A percentile compares a stretch with the other conserved stretches of the same genome.
These are phyloP conservation scores for Drosophila busckii DNA, from an alignment of 1,140 invertebrate genomes.

Conservation along the genomic window DNA sequence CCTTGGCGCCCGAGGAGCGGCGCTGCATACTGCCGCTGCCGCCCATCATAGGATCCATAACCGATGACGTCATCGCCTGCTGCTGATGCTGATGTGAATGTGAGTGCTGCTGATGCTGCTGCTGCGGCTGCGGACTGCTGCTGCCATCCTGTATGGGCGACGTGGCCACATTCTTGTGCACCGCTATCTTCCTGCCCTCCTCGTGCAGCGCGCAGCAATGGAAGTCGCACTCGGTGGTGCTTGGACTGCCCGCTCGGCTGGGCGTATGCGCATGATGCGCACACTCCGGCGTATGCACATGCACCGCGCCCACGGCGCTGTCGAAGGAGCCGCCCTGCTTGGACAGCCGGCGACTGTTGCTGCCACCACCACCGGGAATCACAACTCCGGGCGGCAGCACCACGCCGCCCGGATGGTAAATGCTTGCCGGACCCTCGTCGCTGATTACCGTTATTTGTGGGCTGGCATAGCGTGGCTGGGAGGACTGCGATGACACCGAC, in stretches of 20 bases:
- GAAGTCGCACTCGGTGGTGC: constrained; percentile 91
- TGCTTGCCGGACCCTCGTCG: constrained; percentile 86
- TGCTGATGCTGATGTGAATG: constrained; percentile 69
- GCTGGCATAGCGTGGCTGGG: constrained; percentile 82
- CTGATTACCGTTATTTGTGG: constrained; percentile 95
- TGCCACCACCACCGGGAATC: constrained; percentile 76
- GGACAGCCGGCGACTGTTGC: constrained; percentile 82
- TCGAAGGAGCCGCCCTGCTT: constrained; percentile 87
- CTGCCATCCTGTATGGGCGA: constrained; percentile 92
- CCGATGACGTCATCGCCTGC: constrained; percentile 50
- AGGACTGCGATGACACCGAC: constrained; percentile 80
- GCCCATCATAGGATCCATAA: constrained; percentile 80
- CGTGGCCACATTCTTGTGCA: constrained; percentile 93
- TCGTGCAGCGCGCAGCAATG: constrained; percentile 96
- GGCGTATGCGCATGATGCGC: constrained; percentile 86
- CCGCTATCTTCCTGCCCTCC: constrained; percentile 92
- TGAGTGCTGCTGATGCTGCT: constrained; percentile 84
- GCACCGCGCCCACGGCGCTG: constrained; percentile 83
- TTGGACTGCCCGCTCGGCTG: constrained; percentile 80
- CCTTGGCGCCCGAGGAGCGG: constrained; percentile 81
- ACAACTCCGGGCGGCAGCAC: constrained; percentile 73
- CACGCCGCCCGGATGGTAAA: constrained; percentile 77
- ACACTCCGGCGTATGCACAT: constrained; percentile 91
- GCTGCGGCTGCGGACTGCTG: constrained; percentile 84
- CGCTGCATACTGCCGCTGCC: constrained; percentile 79